Conservation (phyloP, 2,888 invertebrate species). For the Acanthosepion esculentum region DNA sequence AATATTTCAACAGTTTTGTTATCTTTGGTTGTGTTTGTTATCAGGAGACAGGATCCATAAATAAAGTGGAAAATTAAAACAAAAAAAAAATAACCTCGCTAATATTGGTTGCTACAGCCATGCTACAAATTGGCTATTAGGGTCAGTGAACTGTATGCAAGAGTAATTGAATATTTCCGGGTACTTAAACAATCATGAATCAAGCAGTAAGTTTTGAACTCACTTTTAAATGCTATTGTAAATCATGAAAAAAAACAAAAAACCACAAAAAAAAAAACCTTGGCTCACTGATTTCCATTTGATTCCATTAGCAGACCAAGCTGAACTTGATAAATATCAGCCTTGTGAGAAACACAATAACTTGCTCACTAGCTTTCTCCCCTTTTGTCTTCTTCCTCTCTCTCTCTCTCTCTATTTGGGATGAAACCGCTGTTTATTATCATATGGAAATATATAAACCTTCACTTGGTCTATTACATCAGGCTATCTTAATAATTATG, state of each 20-base stretch:
- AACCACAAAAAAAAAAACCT: not conserved
- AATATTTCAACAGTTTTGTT: not conserved
- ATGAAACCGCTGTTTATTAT: not conserved
- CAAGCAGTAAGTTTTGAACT: conserved; percentile 23
- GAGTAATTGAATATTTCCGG: conserved; percentile 21
- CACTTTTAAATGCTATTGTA: not conserved
- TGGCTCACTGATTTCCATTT: not conserved
- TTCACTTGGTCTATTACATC: not conserved
- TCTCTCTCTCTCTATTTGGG: not conserved
- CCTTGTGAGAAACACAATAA: not conserved
- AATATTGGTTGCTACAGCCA: not conserved
- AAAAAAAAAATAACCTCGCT: not conserved
- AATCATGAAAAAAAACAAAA: not conserved
- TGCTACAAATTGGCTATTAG: conserved; percentile 33
- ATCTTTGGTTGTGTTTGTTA: not conserved
- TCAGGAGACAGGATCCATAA: not conserved
- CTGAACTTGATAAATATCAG: not conserved
- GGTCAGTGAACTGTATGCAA: not conserved
- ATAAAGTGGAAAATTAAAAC: not conserved
- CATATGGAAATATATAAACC: not conserved
- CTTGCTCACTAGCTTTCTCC: too few relatives aligned
- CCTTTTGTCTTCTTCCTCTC: not conserved
- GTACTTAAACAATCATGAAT: not conserved
- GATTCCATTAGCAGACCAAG: not conserved
- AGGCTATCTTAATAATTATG: not conserved